phyloP scores from a whole-genome alignment of 2,888 invertebrate species.

The Epinotia bilunana region DNA sequence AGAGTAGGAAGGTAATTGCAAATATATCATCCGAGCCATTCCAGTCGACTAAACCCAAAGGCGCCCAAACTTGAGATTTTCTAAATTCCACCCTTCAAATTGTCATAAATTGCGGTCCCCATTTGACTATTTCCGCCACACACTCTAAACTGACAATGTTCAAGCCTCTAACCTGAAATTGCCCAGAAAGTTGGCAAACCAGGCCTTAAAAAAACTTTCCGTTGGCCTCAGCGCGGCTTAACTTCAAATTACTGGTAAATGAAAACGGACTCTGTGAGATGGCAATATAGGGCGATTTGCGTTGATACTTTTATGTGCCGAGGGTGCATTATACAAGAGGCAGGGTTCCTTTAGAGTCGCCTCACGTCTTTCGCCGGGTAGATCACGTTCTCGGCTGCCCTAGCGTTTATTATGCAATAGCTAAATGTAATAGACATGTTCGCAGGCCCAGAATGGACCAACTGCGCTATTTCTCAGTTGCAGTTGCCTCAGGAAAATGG shows the following conservation, averaged over 20 bases:
- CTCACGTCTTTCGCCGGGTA: conserved; percentile 65
- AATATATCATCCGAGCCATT: conserved; percentile 35
- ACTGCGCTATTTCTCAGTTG: conserved; percentile 35
- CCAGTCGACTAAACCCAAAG: not conserved
- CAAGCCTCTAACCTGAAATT: conserved; percentile 55
- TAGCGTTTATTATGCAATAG: conserved; percentile 77
- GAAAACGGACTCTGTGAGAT: conserved; percentile 53
- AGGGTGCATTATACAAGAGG: conserved; percentile 55
- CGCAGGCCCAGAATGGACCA: conserved; percentile 46
- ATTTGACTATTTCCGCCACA: conserved; percentile 66
- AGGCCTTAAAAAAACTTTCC: conserved; percentile 65
- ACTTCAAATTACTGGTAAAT: conserved; percentile 53
- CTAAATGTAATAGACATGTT: conserved; percentile 73
- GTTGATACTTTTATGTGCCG: conserved; percentile 52
- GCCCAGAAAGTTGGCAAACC: conserved; percentile 56
- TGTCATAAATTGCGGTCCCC: conserved; percentile 64
- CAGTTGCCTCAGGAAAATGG: conserved; percentile 13
- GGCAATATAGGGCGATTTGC: conserved; percentile 67
- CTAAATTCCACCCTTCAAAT: conserved; percentile 51
- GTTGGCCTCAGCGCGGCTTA: conserved; percentile 51
- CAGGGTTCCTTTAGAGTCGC: conserved; percentile 58
- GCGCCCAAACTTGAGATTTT: conserved; percentile 32
- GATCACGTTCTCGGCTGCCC: conserved; percentile 64
- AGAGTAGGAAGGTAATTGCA: conserved; percentile 16
- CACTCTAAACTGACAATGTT: conserved; percentile 69